Evolutionary conservation across 2,888 invertebrate genomes (phyloP).

Genomic region (Calephelis perditalis): DNA sequence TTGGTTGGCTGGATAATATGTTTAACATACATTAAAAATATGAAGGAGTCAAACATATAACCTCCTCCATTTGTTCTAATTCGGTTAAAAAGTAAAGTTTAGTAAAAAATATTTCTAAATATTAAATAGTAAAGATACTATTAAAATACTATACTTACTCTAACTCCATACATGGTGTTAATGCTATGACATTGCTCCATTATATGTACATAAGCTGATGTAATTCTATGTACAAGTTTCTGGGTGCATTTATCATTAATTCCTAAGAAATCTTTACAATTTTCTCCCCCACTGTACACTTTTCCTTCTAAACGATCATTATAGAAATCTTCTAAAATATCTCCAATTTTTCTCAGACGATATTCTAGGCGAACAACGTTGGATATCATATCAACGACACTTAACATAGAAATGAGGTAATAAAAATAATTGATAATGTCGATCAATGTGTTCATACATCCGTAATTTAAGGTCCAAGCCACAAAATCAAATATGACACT

Average conservation of each 20-base stretch:
- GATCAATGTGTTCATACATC: not conserved
- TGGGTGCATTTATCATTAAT: not conserved
- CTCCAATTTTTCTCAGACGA: not conserved
- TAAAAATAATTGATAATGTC: not conserved
- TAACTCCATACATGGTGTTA: not conserved
- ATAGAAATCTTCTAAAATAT: not conserved
- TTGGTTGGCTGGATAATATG: too few relatives aligned
- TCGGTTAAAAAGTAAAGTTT: too few relatives aligned
- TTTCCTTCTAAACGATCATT: not conserved
- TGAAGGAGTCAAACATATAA: too few relatives aligned
- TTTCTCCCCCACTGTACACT: not conserved
- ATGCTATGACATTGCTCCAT: not conserved
- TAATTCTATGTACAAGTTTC: not conserved
- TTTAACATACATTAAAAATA: too few relatives aligned
- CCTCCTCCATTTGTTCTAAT: too few relatives aligned
- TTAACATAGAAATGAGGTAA: not conserved
- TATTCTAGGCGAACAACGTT: not conserved
- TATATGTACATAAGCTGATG: not conserved
- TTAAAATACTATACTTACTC: not conserved
- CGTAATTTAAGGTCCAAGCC: not conserved
- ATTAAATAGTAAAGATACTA: too few relatives aligned
- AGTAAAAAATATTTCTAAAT: too few relatives aligned
- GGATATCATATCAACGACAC: not conserved
- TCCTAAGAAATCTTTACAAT: not conserved
- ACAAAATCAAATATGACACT: not conserved